phyloP scores from a whole-genome alignment of 2,888 invertebrate species.

The Lamellibrachia columna region DNA sequence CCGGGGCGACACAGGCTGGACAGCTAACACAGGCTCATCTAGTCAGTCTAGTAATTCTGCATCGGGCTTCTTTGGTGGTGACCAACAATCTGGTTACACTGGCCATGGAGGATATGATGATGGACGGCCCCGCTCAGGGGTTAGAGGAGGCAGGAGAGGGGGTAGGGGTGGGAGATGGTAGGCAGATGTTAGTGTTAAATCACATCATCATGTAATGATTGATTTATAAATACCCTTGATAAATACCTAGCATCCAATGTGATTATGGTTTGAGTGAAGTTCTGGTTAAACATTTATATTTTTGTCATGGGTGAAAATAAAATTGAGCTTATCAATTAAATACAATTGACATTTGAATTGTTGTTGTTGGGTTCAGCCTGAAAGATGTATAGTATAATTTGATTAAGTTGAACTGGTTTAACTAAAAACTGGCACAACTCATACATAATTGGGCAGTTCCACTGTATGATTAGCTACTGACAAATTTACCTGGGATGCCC shows the following conservation, averaged over 20 bases:
- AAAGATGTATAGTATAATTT: neutral
- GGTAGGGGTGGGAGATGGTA: conserved; percentile 30
- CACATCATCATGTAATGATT: neutral
- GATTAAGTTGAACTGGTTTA: neutral
- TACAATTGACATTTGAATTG: neutral
- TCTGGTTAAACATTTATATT: neutral
- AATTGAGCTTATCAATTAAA: neutral
- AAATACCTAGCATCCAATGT: neutral
- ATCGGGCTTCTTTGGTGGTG: conserved; percentile 30
- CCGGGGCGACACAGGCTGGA: conserved; percentile 23
- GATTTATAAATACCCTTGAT: neutral
- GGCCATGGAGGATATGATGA: conserved; percentile 16
- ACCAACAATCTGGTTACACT: conserved; percentile 16
- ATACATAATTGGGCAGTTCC: neutral
- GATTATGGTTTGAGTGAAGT: neutral
- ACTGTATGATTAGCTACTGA: neutral
- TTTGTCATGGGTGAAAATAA: neutral
- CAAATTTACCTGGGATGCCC: neutral
- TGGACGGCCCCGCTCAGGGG: neutral
- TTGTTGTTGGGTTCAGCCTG: neutral
- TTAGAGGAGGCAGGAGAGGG: conserved; percentile 30
- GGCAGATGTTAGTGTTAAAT: conserved; percentile 27
- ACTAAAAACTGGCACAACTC: neutral
- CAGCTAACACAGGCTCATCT: neutral
- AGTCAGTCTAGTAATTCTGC: neutral